A percentile compares a stretch with the other conserved stretches of the same genome.
phyloP scores from a whole-genome alignment of 2,113 vertebrate genomes.

The Barnardius zonarius region DNA sequence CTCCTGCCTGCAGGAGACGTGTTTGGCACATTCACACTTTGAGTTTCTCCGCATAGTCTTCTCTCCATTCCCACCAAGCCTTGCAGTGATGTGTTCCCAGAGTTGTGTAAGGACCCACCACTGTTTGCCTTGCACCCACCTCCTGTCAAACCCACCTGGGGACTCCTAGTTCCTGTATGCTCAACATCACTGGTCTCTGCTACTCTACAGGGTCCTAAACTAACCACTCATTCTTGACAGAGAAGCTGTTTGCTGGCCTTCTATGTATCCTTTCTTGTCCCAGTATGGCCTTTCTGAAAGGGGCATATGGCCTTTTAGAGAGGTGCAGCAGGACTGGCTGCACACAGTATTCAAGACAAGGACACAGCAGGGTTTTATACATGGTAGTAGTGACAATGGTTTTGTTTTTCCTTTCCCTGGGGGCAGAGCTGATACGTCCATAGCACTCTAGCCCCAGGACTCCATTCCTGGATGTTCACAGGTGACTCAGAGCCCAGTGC shows the following conservation, averaged over 20 bases:
- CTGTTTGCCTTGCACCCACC: neutral
- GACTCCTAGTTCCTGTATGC: neutral
- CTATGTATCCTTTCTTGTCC: neutral
- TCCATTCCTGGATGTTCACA: neutral
- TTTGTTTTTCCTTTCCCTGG: neutral
- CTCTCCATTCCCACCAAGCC: neutral
- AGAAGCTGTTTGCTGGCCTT: neutral
- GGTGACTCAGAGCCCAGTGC: neutral
- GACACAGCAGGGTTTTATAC: neutral
- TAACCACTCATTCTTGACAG: neutral
- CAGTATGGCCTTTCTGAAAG: neutral
- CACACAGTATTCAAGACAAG: neutral
- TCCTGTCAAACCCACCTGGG: neutral
- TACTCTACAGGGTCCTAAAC: neutral
- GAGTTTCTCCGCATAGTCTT: neutral
- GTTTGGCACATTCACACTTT: fast-evolving
- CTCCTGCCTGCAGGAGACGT: neutral
- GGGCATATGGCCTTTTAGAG: neutral
- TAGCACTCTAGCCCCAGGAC: neutral
- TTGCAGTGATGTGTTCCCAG: fast-evolving
- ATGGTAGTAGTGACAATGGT: neutral
- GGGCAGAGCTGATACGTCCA: fast-evolving
- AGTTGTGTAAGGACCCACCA: neutral
- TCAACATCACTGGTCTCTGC: neutral
- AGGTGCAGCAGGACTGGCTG: neutral